These are phyloP conservation scores for Vespertilio murinus DNA, from an alignment of 2,797 vertebrate genomes.

Conservation along the genomic window DNA sequence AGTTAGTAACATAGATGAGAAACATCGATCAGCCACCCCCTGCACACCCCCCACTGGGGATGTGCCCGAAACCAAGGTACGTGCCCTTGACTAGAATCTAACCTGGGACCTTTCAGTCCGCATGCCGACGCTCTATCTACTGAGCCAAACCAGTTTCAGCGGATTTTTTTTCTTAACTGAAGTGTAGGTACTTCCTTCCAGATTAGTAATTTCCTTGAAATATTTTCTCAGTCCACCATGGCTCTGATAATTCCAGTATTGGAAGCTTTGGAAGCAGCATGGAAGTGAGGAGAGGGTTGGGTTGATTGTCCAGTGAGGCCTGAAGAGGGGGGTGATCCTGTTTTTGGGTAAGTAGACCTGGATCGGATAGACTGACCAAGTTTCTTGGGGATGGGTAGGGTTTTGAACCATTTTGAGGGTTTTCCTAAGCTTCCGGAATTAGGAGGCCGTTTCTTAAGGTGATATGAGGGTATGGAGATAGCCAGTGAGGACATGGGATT, in stretches of 20 bases:
- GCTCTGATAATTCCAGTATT: background rate
- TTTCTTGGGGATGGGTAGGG: background rate
- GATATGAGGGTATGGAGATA: background rate
- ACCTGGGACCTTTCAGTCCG: too few species aligned
- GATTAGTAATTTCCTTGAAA: background rate
- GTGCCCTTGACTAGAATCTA: too few species aligned
- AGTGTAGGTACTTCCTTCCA: background rate
- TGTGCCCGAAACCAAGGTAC: too few species aligned
- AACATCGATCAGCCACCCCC: too few species aligned
- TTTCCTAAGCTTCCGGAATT: background rate
- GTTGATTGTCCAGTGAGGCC: background rate
- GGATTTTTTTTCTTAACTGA: constrained; percentile 17
- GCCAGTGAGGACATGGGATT: background rate
- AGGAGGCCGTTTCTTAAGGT: background rate
- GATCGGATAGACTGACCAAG: background rate
- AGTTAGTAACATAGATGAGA: too few species aligned
- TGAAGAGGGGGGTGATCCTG: background rate
- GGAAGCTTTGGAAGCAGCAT: background rate
- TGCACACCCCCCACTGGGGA: too few species aligned
- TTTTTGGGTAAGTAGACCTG: background rate
- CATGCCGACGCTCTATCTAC: too few species aligned
- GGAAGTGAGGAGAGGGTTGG: background rate
- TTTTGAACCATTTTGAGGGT: background rate
- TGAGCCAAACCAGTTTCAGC: too few species aligned
- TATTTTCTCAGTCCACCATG: background rate